Evolutionary conservation across 2,797 vertebrate genomes (phyloP).

Genomic region (Lycodopsis pacificus): DNA sequence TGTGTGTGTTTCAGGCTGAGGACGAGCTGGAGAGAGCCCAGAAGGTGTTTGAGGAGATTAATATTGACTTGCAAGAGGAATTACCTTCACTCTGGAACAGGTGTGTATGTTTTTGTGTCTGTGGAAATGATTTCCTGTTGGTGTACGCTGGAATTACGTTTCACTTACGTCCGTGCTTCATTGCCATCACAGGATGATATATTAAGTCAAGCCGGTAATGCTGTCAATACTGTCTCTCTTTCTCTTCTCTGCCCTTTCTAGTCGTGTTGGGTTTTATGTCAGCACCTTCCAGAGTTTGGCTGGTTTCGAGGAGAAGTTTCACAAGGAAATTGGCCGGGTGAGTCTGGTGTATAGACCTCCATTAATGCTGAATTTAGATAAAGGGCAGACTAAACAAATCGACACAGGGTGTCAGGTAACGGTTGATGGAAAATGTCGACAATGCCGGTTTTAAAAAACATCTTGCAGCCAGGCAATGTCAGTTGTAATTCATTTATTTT

Average conservation of each 20-base stretch:
- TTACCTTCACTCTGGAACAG: constrained; percentile 99
- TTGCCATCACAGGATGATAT: constrained; percentile 2
- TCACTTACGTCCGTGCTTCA: constrained; percentile 22
- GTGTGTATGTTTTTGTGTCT: constrained; percentile 67
- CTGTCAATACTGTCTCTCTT: constrained; percentile 32
- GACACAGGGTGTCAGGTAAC: constrained; percentile 19
- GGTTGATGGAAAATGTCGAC: constrained; percentile 20
- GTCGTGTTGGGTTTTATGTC: constrained; percentile 98
- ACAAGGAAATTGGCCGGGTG: constrained; percentile 98
- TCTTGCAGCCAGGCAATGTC: background rate
- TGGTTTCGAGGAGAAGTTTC: constrained; percentile 98
- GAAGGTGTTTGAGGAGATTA: constrained; percentile 99
- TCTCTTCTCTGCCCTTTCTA: constrained; percentile 59
- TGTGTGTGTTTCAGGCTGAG: constrained; percentile 88
- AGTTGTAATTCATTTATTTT: background rate
- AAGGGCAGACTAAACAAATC: constrained; percentile 24
- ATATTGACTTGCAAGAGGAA: constrained; percentile 97
- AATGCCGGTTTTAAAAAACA: background rate
- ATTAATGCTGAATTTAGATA: constrained; percentile 10
- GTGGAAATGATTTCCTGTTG: constrained; percentile 28
- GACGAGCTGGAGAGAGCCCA: constrained; percentile 97
- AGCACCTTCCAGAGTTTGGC: constrained; percentile 99
- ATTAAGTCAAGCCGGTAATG: constrained; percentile 22
- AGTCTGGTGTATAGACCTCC: constrained; percentile 49
- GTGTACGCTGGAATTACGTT: constrained; percentile 27